Conservation (phyloP, 2,797 vertebrate genomes). For the Spatula clypeata region DNA sequence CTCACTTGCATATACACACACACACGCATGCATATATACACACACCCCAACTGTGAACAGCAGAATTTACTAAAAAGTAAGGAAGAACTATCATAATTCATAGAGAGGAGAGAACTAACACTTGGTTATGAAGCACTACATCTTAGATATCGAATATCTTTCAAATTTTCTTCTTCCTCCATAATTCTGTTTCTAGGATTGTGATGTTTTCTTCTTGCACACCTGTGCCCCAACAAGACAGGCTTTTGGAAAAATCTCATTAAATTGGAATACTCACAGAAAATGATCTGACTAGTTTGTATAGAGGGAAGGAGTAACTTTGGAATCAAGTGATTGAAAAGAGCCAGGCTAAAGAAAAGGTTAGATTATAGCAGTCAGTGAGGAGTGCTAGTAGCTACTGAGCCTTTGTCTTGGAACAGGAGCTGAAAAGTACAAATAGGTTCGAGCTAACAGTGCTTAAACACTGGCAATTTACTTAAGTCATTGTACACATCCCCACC, state of each 20-base stretch:
- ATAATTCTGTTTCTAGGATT: neutral
- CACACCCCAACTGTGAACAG: neutral
- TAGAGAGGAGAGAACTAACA: neutral
- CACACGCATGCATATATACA: neutral
- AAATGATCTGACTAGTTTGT: neutral
- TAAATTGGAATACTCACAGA: neutral
- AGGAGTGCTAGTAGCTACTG: neutral
- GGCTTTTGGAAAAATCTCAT: neutral
- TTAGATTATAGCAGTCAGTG: neutral
- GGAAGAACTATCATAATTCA: neutral
- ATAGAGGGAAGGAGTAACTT: neutral
- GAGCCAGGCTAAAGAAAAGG: neutral
- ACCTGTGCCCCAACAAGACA: neutral
- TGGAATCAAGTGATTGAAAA: neutral
- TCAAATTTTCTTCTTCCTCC: neutral
- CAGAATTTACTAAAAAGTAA: neutral
- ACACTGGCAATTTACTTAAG: neutral
- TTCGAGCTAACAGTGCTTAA: neutral
- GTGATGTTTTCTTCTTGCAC: neutral
- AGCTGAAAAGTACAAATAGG: neutral
- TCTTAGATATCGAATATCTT: neutral
- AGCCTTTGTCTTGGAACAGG: neutral
- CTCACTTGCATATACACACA: accelerated
- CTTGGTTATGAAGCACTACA: neutral
- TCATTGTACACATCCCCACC: neutral